Evolutionary conservation across 2,113 vertebrate genomes (phyloP).

Genomic region (Pogonocichla stellata): DNA sequence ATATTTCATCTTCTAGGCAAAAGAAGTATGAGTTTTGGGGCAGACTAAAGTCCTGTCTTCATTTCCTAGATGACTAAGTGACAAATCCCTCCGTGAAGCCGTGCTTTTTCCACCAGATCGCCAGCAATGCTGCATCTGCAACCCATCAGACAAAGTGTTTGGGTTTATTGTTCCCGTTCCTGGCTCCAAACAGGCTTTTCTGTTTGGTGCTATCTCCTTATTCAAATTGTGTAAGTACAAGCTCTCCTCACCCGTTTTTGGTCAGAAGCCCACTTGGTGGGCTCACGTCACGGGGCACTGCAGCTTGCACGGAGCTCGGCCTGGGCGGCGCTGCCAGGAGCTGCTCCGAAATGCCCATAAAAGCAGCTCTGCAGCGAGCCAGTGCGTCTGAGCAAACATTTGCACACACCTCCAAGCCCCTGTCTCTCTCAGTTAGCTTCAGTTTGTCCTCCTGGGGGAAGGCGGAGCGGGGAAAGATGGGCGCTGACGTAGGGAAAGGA

Average conservation of each 20-base stretch:
- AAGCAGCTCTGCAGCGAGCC: neutral
- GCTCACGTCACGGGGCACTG: neutral
- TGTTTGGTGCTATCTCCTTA: neutral
- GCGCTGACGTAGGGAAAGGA: neutral
- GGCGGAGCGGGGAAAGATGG: neutral
- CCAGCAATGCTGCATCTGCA: neutral
- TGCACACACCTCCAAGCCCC: neutral
- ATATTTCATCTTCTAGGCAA: neutral
- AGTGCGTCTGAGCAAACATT: neutral
- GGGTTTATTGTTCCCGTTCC: neutral
- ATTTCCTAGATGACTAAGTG: neutral
- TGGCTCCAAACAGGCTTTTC: neutral
- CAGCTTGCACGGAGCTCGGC: rapidly evolving
- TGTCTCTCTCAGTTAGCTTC: slow-evolving; percentile 55
- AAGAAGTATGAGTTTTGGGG: rapidly evolving
- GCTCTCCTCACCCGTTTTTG: neutral
- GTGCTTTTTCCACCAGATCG: neutral
- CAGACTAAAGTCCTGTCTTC: neutral
- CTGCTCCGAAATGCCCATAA: slow-evolving; percentile 39
- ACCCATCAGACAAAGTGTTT: neutral
- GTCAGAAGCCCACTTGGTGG: neutral
- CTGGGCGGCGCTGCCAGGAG: neutral
- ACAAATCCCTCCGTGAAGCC: neutral
- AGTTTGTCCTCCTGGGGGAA: slow-evolving; percentile 21
- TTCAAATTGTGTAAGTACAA: neutral